Evolutionary conservation across 2,797 vertebrate species (phyloP).

Genomic region (Pristis pectinata): DNA sequence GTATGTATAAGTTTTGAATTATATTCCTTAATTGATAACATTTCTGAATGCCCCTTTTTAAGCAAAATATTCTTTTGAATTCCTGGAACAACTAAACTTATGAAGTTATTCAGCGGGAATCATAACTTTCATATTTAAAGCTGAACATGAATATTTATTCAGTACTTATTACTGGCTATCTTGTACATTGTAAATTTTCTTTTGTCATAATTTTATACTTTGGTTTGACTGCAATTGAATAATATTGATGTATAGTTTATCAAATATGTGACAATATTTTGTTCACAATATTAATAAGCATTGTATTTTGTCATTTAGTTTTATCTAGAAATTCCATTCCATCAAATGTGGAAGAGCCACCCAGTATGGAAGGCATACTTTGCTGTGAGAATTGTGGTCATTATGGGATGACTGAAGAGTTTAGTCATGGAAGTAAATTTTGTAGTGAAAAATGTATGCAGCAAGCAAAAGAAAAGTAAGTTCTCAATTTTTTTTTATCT

Average conservation of each 20-base stretch:
- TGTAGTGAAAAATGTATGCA: constrained; percentile 69
- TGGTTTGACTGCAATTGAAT: background rate
- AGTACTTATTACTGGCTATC: too few relatives aligned
- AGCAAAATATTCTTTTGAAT: background rate
- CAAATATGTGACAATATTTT: background rate
- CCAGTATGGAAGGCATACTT: constrained; percentile 61
- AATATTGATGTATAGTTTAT: background rate
- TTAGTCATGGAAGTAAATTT: constrained; percentile 63
- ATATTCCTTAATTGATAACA: background rate
- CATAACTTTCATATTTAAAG: background rate
- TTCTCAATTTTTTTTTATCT: constrained; percentile 41
- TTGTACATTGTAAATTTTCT: background rate
- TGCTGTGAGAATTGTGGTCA: constrained; percentile 69
- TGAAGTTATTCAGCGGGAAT: too few relatives aligned
- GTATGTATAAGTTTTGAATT: background rate
- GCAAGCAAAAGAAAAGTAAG: constrained; percentile 68
- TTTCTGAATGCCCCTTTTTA: background rate
- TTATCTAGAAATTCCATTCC: constrained; percentile 62
- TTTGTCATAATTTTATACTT: background rate
- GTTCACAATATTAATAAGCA: background rate
- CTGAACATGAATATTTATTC: background rate
- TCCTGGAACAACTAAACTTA: background rate
- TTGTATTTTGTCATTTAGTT: constrained; percentile 47
- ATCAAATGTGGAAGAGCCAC: constrained; percentile 58
- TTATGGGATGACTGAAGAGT: constrained; percentile 62